phyloP scores from a whole-genome alignment of 1,140 invertebrate species.

The Sinella curviseta region DNA sequence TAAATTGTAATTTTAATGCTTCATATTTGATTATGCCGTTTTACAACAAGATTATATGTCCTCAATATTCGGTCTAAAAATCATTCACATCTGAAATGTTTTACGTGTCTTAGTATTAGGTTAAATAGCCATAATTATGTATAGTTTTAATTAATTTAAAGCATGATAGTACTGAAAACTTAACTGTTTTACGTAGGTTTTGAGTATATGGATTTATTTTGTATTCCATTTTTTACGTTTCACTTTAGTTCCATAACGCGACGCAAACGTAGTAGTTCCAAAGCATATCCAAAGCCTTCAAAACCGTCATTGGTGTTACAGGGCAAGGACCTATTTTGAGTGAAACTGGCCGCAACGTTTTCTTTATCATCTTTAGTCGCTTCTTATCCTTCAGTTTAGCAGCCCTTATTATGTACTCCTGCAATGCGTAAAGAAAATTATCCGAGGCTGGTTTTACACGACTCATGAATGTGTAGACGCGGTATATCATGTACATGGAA shows the following conservation, averaged over 20 bases:
- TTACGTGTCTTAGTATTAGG: no score
- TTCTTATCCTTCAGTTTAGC: background rate
- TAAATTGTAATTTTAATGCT: no score
- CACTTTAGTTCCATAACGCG: slow-evolving; percentile 30
- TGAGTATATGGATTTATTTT: no score
- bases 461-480: slow-evolving; percentile 27
- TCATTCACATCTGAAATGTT: no score
- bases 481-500: slow-evolving; percentile 30
- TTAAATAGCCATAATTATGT: no score
- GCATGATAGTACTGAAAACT: no score
- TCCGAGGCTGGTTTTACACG: slow-evolving; percentile 11
- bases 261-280: slow-evolving; percentile 34
- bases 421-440: slow-evolving; percentile 9
- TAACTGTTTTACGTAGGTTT: no score
- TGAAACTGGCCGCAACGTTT: background rate
- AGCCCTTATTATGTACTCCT: background rate
- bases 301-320: slow-evolving; percentile 1
- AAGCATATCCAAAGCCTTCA: slow-evolving; percentile 25
- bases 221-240: background rate
- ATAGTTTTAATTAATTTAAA: no score
- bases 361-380: background rate
- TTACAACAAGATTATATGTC: no score
- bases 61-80: no score
- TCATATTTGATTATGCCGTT: no score
- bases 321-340: slow-evolving; percentile 21